Evolutionary conservation across 2,888 invertebrate species (phyloP), one percentile per base, ranked within the genome.

Genomic region (Stictocephala bisonia): DNA sequence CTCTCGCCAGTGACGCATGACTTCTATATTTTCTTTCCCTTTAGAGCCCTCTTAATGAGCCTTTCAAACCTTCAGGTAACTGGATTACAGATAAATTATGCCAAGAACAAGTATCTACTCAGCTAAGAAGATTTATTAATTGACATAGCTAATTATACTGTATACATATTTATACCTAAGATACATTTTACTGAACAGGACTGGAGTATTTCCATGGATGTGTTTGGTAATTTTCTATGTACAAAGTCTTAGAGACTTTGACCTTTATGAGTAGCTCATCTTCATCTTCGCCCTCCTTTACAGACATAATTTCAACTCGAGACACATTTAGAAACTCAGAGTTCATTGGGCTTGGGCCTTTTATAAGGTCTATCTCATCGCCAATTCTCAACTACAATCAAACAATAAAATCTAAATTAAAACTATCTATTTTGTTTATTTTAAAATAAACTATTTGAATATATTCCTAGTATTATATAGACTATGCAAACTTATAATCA

Each of bases 321-420:
- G 91, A 87, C 18, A 95, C 87, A 78, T 88, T 85, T 58, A 94
- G 82, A 81, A 92, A 90, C 2, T 90, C 86, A 7, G 91, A 86
- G 84, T 94, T 94, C 9, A 87, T 84, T 0, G 87, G 85, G 80
- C 90, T 91, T 1, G 86, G 84, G 67, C 90, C 89, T 83, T 90
- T 90, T 73, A 95, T 87, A 0, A 94, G 81, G 84, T 95, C 95
- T 75, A 95, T 86, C 85, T 93, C 93, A 85, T 94, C 93, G 11
- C 91, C 93, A 74, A 86, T 77, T 78, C 83, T 82, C 0, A 91
- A 84, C 91, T 92, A 83, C 4, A 85, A 84, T 74, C 27, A 75
- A 72, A 53, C 58, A 50, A 41, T 67, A 24, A 41, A 67, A 67
- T 56, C 66, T 29, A 70, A 70, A n/a, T n/a, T n/a, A n/a, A n/a